Base-by-base conservation (phyloP, 2,888 invertebrate species). In the Poecilobothrus nobilitatus region DNA sequence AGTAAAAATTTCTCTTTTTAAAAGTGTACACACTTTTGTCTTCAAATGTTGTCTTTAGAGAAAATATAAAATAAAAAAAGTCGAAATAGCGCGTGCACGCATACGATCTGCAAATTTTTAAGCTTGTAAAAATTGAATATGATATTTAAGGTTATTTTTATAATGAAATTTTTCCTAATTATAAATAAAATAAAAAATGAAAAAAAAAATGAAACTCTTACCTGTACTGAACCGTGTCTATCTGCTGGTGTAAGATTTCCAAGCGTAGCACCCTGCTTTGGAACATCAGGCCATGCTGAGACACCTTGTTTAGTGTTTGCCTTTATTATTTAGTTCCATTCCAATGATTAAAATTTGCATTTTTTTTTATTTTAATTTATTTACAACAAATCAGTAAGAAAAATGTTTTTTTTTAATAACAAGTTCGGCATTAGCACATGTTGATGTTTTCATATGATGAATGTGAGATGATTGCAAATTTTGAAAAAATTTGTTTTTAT, bases 211-310 rank as follows among this genome's bases (percentile, higher is more conserved):
- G 27, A 37, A 10, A 37, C 70, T 86, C 86, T 80, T 85, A 94
- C 94, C 91, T 96, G 96, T 77, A 97, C 96, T 80, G 96, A 97
- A 83, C 96, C 97, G 83, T 95, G 95, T 84, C 95, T 88, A 85
- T 96, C 96, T 76, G 95, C 95, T 77, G 96, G 94, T 76, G 94
- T 94, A 80, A 94, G 87, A 83, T 92, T 92, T 79, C 90, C 94
- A 76, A 92, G 86, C 75, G 88, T 88, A 79, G 86, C 86, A 77
- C 89, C 89, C 80, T 90, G 89, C 78, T 93, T 93, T 78, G 91
- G 91, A 77, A 91, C 90, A 83, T 93, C 93, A 78, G 91, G 91
- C 88, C 92, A 92, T 76, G 91, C 91, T 81, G 86, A 84, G 84
- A 90, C 89, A 82, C 89, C 89, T 83, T 89, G 89, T 81, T 91